phyloP scores from a whole-genome alignment of 2,797 vertebrate genomes.

The Characodon lateralis region DNA sequence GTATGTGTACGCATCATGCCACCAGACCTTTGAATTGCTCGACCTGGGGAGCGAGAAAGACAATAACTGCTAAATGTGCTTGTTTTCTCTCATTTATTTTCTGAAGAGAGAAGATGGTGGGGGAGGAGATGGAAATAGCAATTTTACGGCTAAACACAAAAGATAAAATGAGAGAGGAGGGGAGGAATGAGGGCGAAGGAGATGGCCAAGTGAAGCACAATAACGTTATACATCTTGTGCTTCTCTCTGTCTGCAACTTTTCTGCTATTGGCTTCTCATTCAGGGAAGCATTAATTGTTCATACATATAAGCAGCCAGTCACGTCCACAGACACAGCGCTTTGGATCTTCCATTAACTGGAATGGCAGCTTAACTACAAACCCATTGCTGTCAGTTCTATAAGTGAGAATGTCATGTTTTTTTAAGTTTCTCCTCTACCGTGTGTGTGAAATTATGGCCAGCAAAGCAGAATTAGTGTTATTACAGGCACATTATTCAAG shows the following conservation, averaged over 20 bases:
- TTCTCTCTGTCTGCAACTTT: conserved; percentile 45
- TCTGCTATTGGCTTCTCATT: conserved; percentile 21
- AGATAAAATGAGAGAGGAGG: conserved; percentile 39
- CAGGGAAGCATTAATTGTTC: conserved; percentile 25
- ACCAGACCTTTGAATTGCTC: conserved; percentile 47
- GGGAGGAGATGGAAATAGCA: conserved; percentile 57
- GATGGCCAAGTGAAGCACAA: conserved; percentile 38
- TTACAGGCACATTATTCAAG: conserved; percentile 37
- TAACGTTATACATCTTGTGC: conserved; percentile 62
- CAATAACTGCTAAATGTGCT: conserved; percentile 66
- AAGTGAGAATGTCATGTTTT: conserved; percentile 20
- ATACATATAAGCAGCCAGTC: conserved; percentile 15
- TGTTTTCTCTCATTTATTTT: conserved; percentile 69
- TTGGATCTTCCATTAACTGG: conserved; percentile 30
- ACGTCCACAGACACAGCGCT: neutral
- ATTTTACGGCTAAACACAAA: conserved; percentile 56
- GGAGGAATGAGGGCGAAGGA: conserved; percentile 35
- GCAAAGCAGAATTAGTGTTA: conserved; percentile 25
- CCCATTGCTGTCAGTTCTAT: conserved; percentile 18
- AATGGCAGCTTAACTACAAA: conserved; percentile 20
- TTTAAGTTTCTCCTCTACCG: conserved; percentile 16
- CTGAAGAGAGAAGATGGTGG: conserved; percentile 57
- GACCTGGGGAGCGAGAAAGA: conserved; percentile 53
- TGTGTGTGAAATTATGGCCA: conserved; percentile 38
- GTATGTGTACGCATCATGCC: conserved; percentile 32